Percentiles rank a stretch among this genome's conserved stretches.
Conservation (phyloP, 1,140 invertebrate genomes). For the Scylla paramamosain region DNA sequence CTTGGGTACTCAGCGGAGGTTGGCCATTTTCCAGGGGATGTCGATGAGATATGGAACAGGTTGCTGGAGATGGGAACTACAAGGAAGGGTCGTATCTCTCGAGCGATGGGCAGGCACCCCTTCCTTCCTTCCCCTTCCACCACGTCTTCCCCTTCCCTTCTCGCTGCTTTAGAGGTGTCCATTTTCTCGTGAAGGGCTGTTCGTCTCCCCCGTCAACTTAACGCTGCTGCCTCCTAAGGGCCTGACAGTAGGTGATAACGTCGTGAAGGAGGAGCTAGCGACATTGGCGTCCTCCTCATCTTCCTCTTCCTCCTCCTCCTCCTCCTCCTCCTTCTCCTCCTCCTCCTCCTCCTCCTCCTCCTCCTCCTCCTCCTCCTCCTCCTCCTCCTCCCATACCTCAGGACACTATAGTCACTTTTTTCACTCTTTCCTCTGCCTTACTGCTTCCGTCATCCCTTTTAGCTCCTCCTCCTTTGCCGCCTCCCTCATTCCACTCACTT, state of each 20-base stretch:
- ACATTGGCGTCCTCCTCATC: not conserved
- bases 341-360: too few relatives aligned
- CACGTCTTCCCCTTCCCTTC: not conserved
- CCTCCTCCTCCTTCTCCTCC: too few relatives aligned
- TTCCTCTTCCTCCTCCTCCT: too few relatives aligned
- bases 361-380: not conserved
- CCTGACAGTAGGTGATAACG: too few relatives aligned
- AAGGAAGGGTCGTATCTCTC: not conserved
- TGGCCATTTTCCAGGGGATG: not conserved
- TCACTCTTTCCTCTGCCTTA: not conserved
- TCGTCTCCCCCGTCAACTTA: not conserved
- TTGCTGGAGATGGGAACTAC: constrained; percentile 18
- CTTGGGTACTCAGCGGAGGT: not conserved
- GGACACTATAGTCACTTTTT: too few relatives aligned
- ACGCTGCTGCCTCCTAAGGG: not conserved
- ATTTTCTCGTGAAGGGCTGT: not conserved
- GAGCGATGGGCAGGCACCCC: not conserved
- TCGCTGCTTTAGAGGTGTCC: not conserved
- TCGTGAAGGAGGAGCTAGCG: too few relatives aligned
- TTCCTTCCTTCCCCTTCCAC: not conserved
- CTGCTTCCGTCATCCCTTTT: not conserved
- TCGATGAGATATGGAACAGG: constrained; percentile 12
- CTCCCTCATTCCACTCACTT: not conserved
- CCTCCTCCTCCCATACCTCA: not conserved
- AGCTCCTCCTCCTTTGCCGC: not conserved